Conservation (phyloP, 1,140 invertebrate species). For the Kradibia gibbosae region DNA sequence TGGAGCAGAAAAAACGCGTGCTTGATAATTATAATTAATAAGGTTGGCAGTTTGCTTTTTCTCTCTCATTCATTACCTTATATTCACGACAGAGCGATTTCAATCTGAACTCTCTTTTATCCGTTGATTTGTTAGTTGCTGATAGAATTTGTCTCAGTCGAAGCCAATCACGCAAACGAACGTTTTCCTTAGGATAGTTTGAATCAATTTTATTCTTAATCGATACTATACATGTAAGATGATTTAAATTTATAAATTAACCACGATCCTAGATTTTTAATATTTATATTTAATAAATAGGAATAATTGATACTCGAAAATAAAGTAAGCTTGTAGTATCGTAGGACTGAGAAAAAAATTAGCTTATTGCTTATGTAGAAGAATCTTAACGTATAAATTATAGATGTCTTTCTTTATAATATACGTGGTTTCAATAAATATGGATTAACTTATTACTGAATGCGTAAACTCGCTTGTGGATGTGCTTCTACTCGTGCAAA, state of each 20-base stretch:
- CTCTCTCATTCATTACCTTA: neutral
- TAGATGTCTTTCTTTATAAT: neutral
- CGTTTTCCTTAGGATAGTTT: too few species aligned
- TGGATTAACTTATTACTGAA: neutral
- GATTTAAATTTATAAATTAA: neutral
- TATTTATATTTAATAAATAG: neutral
- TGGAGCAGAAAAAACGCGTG: conserved; percentile 48
- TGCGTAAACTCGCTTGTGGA: neutral
- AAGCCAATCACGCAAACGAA: conserved; percentile 29
- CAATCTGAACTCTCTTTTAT: neutral
- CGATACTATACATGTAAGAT: neutral
- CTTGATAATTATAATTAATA: conserved; percentile 46
- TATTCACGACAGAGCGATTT: neutral
- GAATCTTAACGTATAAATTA: neutral
- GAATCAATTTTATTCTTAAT: too few species aligned
- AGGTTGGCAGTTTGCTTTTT: conserved; percentile 48
- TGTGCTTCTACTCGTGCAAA: conserved; percentile 45
- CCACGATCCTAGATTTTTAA: neutral
- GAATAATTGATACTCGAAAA: too few species aligned
- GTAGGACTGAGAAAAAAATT: neutral
- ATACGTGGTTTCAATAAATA: neutral
- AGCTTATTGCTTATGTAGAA: neutral
- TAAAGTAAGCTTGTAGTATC: neutral
- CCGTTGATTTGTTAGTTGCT: neutral
- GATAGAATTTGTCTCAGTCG: conserved; percentile 17